phyloP scores from a whole-genome alignment of 2,113 vertebrate species.

The Kryptolebias marmoratus region DNA sequence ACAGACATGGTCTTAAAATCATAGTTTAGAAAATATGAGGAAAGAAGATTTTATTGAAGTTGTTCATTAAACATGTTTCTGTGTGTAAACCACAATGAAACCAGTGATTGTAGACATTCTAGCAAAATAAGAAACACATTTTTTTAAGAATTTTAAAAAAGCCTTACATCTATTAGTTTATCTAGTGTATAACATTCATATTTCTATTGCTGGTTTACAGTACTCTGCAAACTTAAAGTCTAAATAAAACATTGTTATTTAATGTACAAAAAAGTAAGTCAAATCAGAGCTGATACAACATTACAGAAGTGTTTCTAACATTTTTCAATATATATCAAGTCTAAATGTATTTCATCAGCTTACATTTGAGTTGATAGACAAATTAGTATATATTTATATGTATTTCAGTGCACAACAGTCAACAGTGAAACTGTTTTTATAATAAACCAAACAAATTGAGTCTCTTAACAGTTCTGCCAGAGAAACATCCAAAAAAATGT shows the following conservation, averaged over 20 bases:
- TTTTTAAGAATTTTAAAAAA: conserved; percentile 80
- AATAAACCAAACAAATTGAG: conserved; percentile 76
- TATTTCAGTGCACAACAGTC: conserved; percentile 84
- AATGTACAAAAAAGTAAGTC: conserved; percentile 83
- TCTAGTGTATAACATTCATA: conserved; percentile 88
- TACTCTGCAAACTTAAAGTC: conserved; percentile 84
- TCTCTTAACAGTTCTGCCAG: conserved; percentile 71
- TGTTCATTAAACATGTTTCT: conserved; percentile 82
- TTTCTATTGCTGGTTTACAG: conserved; percentile 94
- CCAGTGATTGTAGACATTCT: conserved; percentile 86
- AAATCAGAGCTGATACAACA: conserved; percentile 93
- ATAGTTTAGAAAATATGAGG: conserved; percentile 87
- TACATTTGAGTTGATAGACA: conserved; percentile 82
- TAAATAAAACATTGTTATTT: conserved; percentile 81
- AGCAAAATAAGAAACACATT: conserved; percentile 89
- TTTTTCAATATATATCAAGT: conserved; percentile 84
- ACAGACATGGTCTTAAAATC: conserved; percentile 68
- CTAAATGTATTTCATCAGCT: conserved; percentile 81
- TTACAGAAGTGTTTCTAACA: conserved; percentile 91
- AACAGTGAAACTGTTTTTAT: conserved; percentile 81
- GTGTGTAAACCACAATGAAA: conserved; percentile 89
- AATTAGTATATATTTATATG: conserved; percentile 74
- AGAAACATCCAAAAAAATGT: conserved; percentile 65
- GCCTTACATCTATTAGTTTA: conserved; percentile 73
- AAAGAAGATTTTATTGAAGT: conserved; percentile 90